Base-by-base conservation (phyloP, 2,888 invertebrate genomes). In the Cistogaster globosa region DNA sequence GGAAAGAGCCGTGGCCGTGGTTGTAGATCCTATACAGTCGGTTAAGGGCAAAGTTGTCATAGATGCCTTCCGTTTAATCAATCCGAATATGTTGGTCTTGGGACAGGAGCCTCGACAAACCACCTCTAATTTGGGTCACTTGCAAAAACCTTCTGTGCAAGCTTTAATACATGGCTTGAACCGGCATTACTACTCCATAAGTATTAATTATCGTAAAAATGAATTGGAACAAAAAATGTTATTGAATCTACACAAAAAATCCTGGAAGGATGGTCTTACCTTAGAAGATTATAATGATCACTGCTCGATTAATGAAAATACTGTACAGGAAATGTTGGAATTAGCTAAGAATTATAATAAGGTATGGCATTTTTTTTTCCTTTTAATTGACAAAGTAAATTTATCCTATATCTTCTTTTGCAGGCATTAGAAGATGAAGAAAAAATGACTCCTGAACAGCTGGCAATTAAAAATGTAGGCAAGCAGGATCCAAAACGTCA, bases 21-120 rank as follows among this genome's bases (percentile, higher is more conserved):
- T 99, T 2, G 99, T 99, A 38, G 99, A 99, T 93, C 99, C 99
- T 14, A 99, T 99, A 90, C 99, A 99, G 92, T 98, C 98, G 76
- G 99, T 99, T 4, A 99, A 99, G 93, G 99, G 99, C 89, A 97
- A 99, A 95, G 92, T 99, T 62, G 99, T 99, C n/a, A 99, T 99
- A 90, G 99, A 99, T 94, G 99, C 99, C 86, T 99, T 99, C 94
- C 96, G 99, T 89, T 95, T 99, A 87, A 99, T 99, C 90, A 99
- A 99, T 93, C 99, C 99, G 14, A 99, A 99, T 92, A 98, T 98
- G 97, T 97, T 99, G 96, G 99, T 99, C 8, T 94, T 99, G 53
- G 99, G 98, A 1, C 99, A 99, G 93, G 99, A 99, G 92, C 99
- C 99, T 0, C 94, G 99, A 77, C 99, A 99, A 93, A 99, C 99